A percentile compares a stretch with the other conserved stretches of the same genome.
Conservation (phyloP, 2,113 vertebrate species). For the Buteo buteo region DNA sequence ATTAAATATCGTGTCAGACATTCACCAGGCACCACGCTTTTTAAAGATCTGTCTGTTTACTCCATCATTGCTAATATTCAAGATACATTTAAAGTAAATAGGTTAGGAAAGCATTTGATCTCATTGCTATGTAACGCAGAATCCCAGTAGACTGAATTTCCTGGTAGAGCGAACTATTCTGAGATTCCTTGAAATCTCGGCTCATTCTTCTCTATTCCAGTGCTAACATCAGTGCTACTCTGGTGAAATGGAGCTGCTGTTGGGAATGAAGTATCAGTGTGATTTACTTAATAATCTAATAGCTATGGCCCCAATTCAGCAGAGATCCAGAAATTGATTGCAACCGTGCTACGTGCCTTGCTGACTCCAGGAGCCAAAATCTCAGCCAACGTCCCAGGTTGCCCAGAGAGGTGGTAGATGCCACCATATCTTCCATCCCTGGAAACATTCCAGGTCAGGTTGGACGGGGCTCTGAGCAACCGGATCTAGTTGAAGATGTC, state of each 20-base stretch:
- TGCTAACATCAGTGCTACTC: neutral
- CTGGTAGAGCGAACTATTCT: neutral
- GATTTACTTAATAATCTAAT: neutral
- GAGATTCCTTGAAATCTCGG: neutral
- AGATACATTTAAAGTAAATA: slow-evolving; percentile 51
- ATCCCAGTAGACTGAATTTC: neutral
- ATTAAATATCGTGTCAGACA: slow-evolving; percentile 33
- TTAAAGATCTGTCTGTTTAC: slow-evolving; percentile 25
- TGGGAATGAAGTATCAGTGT: neutral
- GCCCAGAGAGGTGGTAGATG: neutral
- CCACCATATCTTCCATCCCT: neutral
- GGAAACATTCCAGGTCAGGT: neutral
- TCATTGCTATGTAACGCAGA: neutral
- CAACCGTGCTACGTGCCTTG: neutral
- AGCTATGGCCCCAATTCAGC: neutral
- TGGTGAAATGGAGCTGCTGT: neutral
- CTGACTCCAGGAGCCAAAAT: neutral
- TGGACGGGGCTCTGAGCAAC: neutral
- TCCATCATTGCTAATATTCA: slow-evolving; percentile 25
- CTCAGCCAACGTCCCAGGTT: neutral
- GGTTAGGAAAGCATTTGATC: slow-evolving; percentile 50
- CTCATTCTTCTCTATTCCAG: neutral
- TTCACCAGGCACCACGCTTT: slow-evolving; percentile 12
- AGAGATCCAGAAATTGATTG: neutral
- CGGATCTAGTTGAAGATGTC: neutral